Conservation (phyloP, 2,113 vertebrate species). For the Cyphomyrus plagiostoma region DNA sequence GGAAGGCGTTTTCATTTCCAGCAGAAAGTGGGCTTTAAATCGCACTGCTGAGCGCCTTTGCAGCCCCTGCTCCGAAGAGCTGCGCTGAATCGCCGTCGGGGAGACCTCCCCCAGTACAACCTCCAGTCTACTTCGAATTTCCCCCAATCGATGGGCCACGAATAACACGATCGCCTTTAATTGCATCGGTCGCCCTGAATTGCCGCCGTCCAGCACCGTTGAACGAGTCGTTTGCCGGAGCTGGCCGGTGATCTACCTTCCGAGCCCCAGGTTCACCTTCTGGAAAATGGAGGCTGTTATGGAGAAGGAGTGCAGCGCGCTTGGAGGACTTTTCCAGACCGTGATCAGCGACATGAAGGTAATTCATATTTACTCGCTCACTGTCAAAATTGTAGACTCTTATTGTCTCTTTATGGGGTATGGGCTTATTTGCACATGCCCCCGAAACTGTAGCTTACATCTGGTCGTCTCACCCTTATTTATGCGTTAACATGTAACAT, state of each 20-base stretch:
- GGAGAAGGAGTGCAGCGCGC: conserved; percentile 72
- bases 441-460: neutral
- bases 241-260: neutral
- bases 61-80: conserved; percentile 29
- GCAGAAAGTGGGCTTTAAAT: conserved; percentile 53
- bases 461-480: neutral
- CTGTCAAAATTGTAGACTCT: neutral
- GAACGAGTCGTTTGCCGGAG: neutral
- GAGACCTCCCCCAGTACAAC: neutral
- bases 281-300: conserved; percentile 69
- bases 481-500: neutral
- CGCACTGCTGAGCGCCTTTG: neutral
- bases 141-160: neutral
- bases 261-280: conserved; percentile 32
- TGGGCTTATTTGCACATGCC: neutral
- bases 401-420: neutral
- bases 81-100: conserved; percentile 31
- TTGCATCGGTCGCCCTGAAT: neutral
- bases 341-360: conserved; percentile 75
- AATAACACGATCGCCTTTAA: neutral
- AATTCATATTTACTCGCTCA: conserved; percentile 21
- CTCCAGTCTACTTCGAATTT: neutral
- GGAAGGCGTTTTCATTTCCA: conserved; percentile 3
- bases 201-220: neutral
- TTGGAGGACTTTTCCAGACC: conserved; percentile 71